These are phyloP conservation scores for Onychostruthus taczanowskii DNA, from an alignment of 2,113 vertebrate genomes.

Conservation along the genomic window DNA sequence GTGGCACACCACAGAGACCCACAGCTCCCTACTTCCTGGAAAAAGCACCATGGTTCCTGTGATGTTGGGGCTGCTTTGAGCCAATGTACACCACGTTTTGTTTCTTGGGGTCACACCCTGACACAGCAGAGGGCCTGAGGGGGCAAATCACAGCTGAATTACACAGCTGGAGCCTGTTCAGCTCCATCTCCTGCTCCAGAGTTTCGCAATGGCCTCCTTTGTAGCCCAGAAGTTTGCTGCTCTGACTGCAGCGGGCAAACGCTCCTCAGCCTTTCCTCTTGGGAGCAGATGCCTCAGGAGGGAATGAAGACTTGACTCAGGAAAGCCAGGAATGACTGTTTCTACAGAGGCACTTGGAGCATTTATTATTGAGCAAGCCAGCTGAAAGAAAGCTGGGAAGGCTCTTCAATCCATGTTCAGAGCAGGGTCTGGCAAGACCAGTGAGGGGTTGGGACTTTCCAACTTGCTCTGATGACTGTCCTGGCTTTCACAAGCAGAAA, in stretches of 20 bases:
- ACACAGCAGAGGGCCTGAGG: background rate
- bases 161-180: background rate
- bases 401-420: background rate
- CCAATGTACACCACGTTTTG: background rate
- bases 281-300: background rate
- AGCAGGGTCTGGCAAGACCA: background rate
- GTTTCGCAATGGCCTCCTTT: background rate
- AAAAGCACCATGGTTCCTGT: accelerated
- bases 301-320: background rate
- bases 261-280: background rate
- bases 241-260: background rate
- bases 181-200: background rate
- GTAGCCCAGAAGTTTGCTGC: background rate
- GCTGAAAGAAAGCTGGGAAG: background rate
- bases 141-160: background rate
- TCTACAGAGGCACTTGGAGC: background rate
- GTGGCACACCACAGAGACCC: background rate
- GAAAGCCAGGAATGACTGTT: background rate
- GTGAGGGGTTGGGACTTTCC: background rate
- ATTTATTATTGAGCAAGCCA: background rate
- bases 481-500: background rate
- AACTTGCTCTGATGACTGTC: background rate
- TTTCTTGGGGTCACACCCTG: background rate
- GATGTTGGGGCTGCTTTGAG: background rate
- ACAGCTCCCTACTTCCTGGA: background rate